Evolutionary conservation across 1,140 invertebrate genomes (phyloP).

Genomic region (Macrobrachium rosenbergii): DNA sequence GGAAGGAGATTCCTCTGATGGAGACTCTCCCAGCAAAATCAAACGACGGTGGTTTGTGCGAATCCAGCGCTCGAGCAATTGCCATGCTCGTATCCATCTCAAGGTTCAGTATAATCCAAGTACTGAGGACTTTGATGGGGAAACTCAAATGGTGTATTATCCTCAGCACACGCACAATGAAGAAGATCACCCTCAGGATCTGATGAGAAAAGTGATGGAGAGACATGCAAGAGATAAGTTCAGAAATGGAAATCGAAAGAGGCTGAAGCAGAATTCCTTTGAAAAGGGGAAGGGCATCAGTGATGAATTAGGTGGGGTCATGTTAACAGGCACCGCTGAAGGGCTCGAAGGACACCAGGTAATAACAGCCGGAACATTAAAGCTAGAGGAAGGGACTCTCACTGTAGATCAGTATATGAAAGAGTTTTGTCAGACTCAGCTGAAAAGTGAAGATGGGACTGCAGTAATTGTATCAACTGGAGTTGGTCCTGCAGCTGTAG

Average conservation of each 20-base stretch:
- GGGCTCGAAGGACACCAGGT: slow-evolving; percentile 2
- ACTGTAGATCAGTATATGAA: slow-evolving; percentile 60
- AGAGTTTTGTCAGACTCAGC: slow-evolving; percentile 56
- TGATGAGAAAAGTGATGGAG: slow-evolving; percentile 56
- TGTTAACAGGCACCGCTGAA: neutral
- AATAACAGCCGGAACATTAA: slow-evolving; percentile 9
- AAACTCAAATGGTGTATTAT: slow-evolving; percentile 62
- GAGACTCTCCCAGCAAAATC: slow-evolving; percentile 44
- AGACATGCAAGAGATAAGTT: slow-evolving; percentile 47
- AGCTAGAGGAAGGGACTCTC: slow-evolving; percentile 33
- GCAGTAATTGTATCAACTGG: neutral
- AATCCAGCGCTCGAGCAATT: slow-evolving; percentile 60
- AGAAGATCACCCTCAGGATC: slow-evolving; percentile 50
- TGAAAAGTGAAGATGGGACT: slow-evolving; percentile 33
- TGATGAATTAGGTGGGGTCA: slow-evolving; percentile 1
- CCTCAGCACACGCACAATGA: slow-evolving; percentile 64
- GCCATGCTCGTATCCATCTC: slow-evolving; percentile 64
- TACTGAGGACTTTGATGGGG: slow-evolving; percentile 58
- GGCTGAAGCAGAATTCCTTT: slow-evolving; percentile 8
- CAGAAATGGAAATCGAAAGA: slow-evolving; percentile 50
- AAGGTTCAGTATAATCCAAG: slow-evolving; percentile 60
- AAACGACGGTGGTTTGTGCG: slow-evolving; percentile 59
- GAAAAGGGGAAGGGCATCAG: neutral
- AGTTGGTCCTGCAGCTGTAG: neutral
- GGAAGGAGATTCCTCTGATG: slow-evolving; percentile 37